These are phyloP conservation scores for Melinaea marsaeus DNA, from an alignment of 2,888 invertebrate species.

Conservation along the genomic window DNA sequence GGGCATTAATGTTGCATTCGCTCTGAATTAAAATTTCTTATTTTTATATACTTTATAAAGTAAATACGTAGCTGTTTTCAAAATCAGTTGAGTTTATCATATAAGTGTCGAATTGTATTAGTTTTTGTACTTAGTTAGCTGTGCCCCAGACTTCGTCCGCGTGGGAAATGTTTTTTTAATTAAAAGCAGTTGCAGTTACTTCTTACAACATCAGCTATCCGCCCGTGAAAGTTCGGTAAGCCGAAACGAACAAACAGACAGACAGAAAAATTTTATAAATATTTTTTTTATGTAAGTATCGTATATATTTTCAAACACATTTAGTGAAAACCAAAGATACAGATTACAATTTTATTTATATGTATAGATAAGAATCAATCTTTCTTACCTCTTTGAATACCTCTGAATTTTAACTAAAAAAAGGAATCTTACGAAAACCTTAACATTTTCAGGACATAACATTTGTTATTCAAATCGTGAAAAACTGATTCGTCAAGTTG, in stretches of 20 bases:
- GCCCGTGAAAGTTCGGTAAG: too few species aligned
- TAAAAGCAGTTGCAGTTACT: too few species aligned
- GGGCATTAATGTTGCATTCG: conserved; percentile 24
- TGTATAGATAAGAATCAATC: neutral
- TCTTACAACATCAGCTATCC: too few species aligned
- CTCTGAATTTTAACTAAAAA: neutral
- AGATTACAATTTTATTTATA: neutral
- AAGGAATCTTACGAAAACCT: neutral
- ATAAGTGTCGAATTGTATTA: too few species aligned
- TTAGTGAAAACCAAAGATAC: neutral
- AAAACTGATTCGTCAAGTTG: conserved; percentile 18
- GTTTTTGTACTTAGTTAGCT: too few species aligned
- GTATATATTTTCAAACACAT: too few species aligned
- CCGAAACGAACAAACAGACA: too few species aligned
- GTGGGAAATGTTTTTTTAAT: too few species aligned
- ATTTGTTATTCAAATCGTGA: conserved; percentile 8
- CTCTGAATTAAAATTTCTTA: conserved; percentile 18
- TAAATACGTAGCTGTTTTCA: neutral
- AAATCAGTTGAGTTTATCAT: neutral
- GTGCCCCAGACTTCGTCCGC: too few species aligned
- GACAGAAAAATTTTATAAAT: too few species aligned
- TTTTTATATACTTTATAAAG: conserved; percentile 8
- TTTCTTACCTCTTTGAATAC: neutral
- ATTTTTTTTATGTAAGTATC: too few species aligned
- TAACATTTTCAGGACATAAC: neutral